A percentile compares a stretch with the other conserved stretches of the same genome.
Conservation (phyloP, 2,797 vertebrate species). For the Pelobates cultripes region DNA sequence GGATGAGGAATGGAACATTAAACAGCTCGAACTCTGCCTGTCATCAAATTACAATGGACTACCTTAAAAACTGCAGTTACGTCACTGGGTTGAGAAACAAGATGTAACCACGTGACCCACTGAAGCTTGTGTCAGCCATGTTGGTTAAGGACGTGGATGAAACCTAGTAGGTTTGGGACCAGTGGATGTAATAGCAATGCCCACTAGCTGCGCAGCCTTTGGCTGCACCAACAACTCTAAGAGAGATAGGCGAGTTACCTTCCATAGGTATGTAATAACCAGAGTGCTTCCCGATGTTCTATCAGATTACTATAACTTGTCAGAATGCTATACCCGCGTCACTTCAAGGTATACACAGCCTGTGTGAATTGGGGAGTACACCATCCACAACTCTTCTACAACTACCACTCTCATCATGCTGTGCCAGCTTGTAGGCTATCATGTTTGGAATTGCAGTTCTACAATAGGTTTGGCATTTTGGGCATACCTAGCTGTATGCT, state of each 20-base stretch:
- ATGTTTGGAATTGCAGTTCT: too few relatives aligned
- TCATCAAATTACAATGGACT: slow-evolving; percentile 27
- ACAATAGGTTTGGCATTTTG: too few relatives aligned
- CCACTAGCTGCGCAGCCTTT: slow-evolving; percentile 39
- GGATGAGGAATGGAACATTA: neutral
- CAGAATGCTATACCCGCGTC: too few relatives aligned
- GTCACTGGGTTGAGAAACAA: neutral
- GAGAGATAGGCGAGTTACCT: slow-evolving; percentile 21
- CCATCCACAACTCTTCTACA: too few relatives aligned
- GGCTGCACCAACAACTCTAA: slow-evolving; percentile 41
- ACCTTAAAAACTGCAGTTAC: slow-evolving; percentile 33
- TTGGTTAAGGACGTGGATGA: slow-evolving; percentile 14
- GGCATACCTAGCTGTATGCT: too few relatives aligned
- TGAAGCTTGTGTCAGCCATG: slow-evolving; percentile 46
- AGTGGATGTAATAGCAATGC: slow-evolving; percentile 1
- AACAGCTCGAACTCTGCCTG: neutral
- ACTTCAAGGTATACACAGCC: too few relatives aligned
- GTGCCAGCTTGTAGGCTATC: too few relatives aligned
- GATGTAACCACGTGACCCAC: slow-evolving; percentile 4
- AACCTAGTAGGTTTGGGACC: too few relatives aligned
- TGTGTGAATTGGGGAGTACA: too few relatives aligned
- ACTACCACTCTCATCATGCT: too few relatives aligned
- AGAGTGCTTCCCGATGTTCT: too few relatives aligned
- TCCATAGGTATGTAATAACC: slow-evolving; percentile 32
- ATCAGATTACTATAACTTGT: too few relatives aligned